phyloP scores from a whole-genome alignment of 2,797 vertebrate species.

The Antennarius maculatus region DNA sequence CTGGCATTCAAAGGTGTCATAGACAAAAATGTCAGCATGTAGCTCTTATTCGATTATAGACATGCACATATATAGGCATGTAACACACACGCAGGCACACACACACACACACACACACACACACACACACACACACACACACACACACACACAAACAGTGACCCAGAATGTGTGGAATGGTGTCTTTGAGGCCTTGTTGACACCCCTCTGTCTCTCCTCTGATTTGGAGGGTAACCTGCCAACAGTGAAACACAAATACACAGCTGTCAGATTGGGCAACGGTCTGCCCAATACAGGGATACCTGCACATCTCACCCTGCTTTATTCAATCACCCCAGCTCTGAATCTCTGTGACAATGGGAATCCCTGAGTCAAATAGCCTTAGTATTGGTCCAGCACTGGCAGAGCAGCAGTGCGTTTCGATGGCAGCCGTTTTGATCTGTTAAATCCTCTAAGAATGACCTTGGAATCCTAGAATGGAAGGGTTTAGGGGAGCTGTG shows the following conservation, averaged over 20 bases:
- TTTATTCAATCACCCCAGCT: slow-evolving; percentile 43
- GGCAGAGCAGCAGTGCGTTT: slow-evolving; percentile 38
- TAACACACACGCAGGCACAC: background rate
- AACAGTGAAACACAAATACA: slow-evolving; percentile 44
- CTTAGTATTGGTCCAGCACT: slow-evolving; percentile 8
- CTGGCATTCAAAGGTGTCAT: slow-evolving; percentile 3
- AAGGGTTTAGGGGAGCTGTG: slow-evolving; percentile 51
- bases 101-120: slow-evolving; percentile 2
- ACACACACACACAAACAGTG: slow-evolving; percentile 20
- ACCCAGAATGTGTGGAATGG: slow-evolving; percentile 64
- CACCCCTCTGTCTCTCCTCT: slow-evolving; percentile 56
- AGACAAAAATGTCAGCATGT: slow-evolving; percentile 6
- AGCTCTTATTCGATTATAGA: slow-evolving; percentile 22
- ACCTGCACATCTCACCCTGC: slow-evolving; percentile 51
- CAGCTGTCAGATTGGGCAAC: slow-evolving; percentile 58
- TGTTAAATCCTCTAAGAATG: slow-evolving; percentile 57
- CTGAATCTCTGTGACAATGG: slow-evolving; percentile 64
- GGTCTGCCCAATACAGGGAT: slow-evolving; percentile 42
- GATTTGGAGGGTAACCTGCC: slow-evolving; percentile 63
- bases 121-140: slow-evolving; percentile 3
- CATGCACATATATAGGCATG: background rate
- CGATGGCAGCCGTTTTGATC: slow-evolving; percentile 60
- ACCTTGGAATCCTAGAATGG: slow-evolving; percentile 67
- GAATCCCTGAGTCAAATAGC: slow-evolving; percentile 59
- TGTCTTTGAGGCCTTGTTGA: slow-evolving; percentile 64